These are phyloP conservation scores for Mesorhabditis belari DNA, from an alignment of 2,888 invertebrate species.

Conservation along the genomic window DNA sequence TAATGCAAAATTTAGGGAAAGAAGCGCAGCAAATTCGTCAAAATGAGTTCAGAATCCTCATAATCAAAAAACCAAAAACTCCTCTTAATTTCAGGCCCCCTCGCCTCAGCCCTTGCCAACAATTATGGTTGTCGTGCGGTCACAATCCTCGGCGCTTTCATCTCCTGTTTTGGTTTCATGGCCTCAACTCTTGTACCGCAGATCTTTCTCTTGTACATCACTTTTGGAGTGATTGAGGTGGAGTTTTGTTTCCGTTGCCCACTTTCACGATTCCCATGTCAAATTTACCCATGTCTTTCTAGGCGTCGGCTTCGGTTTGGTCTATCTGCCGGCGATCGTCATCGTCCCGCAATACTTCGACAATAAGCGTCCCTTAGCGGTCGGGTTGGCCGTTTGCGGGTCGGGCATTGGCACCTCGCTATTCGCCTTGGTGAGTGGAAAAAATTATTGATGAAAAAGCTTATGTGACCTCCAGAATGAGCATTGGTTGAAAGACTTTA, in stretches of 20 bases:
- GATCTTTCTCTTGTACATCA: conserved; percentile 67
- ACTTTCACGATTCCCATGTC: too few species aligned
- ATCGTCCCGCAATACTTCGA: conserved; percentile 96
- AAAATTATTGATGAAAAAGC: too few species aligned
- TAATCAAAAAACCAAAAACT: background rate
- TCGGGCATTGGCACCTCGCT: conserved; percentile 90
- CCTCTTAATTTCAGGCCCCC: conserved; percentile 70
- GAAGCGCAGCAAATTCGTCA: background rate
- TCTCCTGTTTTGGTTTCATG: conserved; percentile 70
- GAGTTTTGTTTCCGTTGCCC: conserved; percentile 73
- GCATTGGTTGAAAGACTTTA: too few species aligned
- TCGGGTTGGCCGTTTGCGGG: conserved; percentile 85
- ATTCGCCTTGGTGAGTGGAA: conserved; percentile 64
- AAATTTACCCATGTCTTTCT: conserved; percentile 17
- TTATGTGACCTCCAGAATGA: too few species aligned
- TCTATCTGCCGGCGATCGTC: conserved; percentile 94
- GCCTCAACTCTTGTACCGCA: conserved; percentile 71
- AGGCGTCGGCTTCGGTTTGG: conserved; percentile 89
- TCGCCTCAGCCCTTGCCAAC: conserved; percentile 88
- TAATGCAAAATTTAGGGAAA: background rate
- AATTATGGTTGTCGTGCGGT: conserved; percentile 85
- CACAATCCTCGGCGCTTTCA: conserved; percentile 75
- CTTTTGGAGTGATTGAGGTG: conserved; percentile 72
- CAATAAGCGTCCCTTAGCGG: conserved; percentile 83
- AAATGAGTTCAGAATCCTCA: too few species aligned